Conservation (phyloP, 1,140 invertebrate species). For the Drosophila paulistorum region DNA sequence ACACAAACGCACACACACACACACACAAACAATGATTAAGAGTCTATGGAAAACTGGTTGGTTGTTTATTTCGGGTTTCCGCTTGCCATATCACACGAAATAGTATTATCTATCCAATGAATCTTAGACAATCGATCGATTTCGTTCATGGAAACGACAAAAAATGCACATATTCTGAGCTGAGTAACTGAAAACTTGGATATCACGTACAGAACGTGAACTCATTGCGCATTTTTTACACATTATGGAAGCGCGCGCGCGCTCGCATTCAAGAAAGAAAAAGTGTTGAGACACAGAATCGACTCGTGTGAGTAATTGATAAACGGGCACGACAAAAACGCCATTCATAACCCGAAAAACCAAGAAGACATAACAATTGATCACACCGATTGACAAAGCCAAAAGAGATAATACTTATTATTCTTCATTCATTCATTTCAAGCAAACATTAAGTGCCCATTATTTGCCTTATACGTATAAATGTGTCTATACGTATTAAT, state of each 20-base stretch:
- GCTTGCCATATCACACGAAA: slow-evolving; percentile 4
- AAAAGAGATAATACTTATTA: background rate
- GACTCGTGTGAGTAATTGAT: slow-evolving; percentile 59
- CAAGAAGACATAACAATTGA: slow-evolving; percentile 42
- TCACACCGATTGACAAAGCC: background rate
- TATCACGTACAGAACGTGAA: slow-evolving; percentile 52
- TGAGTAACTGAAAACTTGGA: background rate
- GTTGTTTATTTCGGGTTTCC: background rate
- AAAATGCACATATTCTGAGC: slow-evolving; percentile 28
- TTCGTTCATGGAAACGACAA: slow-evolving; percentile 34
- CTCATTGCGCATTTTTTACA: slow-evolving; percentile 36
- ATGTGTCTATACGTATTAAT: background rate
- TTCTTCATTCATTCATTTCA: slow-evolving; percentile 15
- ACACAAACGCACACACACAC: background rate
- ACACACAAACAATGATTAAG: slow-evolving; percentile 30
- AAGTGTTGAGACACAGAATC: slow-evolving; percentile 20
- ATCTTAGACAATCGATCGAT: slow-evolving; percentile 60
- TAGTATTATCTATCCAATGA: slow-evolving; percentile 29
- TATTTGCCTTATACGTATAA: background rate
- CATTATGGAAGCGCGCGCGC: slow-evolving; percentile 22
- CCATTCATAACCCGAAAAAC: slow-evolving; percentile 36
- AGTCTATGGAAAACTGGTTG: slow-evolving; percentile 18
- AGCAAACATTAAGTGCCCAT: background rate
- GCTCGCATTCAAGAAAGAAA: slow-evolving; percentile 27
- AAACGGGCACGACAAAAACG: slow-evolving; percentile 14